Evolutionary conservation across 2,113 vertebrate species (phyloP).

Genomic region (Axis porcinus): DNA sequence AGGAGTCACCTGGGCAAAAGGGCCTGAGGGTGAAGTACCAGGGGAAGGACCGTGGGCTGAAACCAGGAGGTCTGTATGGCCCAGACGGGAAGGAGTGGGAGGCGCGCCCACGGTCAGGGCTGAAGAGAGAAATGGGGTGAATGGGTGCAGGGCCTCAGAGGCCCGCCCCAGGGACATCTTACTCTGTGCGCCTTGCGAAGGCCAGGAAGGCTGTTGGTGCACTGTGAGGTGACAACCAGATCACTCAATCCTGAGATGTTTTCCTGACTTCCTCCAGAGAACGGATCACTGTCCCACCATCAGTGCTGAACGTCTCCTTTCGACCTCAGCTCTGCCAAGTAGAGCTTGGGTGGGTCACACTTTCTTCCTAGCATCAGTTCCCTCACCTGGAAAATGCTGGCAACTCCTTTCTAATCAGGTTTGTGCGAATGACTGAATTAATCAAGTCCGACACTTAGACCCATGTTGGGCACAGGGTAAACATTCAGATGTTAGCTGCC

Average conservation of each 20-base stretch:
- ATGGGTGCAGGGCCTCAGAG: rapidly evolving
- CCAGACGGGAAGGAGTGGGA: not conserved
- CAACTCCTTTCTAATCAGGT: not conserved
- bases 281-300: rapidly evolving
- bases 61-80: not conserved
- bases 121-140: not conserved
- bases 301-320: not conserved
- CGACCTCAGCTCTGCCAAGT: not conserved
- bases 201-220: not conserved
- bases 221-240: not conserved
- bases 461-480: not conserved
- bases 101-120: rapidly evolving
- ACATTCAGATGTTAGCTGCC: not conserved
- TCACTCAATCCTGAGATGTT: not conserved
- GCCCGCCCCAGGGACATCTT: not conserved
- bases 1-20: not conserved
- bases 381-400: not conserved
- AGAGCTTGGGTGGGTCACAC: not conserved
- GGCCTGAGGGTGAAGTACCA: not conserved
- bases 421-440: not conserved
- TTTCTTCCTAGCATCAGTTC: not conserved
- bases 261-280: not conserved
- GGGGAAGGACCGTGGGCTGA: not conserved
- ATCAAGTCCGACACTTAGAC: not conserved
- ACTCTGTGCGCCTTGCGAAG: too few species aligned